phyloP scores from a whole-genome alignment of 2,888 invertebrate species.

The Lasioglossum villosulum region DNA sequence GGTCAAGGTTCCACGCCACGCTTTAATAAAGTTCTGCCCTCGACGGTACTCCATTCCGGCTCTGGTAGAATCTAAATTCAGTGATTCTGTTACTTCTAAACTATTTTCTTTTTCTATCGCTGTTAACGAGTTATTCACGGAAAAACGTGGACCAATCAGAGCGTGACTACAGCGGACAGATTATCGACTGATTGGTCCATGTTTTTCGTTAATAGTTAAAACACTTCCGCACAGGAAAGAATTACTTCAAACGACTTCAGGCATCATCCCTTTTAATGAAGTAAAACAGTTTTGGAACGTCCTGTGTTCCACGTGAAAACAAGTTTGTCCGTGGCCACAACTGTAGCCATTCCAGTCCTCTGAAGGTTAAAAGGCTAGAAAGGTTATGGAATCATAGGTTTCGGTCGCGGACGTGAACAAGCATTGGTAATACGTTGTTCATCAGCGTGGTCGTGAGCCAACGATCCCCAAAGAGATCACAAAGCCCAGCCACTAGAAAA shows the following conservation, averaged over 20 bases:
- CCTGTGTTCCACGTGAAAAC: too few species aligned
- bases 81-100: background rate
- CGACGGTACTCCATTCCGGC: background rate
- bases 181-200: too few species aligned
- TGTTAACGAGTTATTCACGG: too few species aligned
- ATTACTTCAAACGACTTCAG: too few species aligned
- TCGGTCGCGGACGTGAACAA: background rate
- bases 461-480: slow-evolving; percentile 15
- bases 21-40: background rate
- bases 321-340: background rate
- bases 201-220: too few species aligned
- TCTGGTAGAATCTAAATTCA: background rate
- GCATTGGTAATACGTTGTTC: slow-evolving; percentile 1
- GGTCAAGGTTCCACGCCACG: slow-evolving; percentile 46
- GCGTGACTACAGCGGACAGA: too few species aligned
- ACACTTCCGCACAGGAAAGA: too few species aligned
- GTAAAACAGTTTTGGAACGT: too few species aligned
- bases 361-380: background rate
- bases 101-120: too few species aligned
- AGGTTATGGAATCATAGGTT: background rate
- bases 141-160: too few species aligned
- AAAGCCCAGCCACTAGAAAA: slow-evolving; percentile 5
- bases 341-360: background rate
- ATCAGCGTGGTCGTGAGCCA: background rate
- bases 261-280: too few species aligned